A percentile compares a stretch with the other conserved stretches of the same genome.
Conservation (phyloP, 1,140 invertebrate species). For the Microplitis mediator region DNA sequence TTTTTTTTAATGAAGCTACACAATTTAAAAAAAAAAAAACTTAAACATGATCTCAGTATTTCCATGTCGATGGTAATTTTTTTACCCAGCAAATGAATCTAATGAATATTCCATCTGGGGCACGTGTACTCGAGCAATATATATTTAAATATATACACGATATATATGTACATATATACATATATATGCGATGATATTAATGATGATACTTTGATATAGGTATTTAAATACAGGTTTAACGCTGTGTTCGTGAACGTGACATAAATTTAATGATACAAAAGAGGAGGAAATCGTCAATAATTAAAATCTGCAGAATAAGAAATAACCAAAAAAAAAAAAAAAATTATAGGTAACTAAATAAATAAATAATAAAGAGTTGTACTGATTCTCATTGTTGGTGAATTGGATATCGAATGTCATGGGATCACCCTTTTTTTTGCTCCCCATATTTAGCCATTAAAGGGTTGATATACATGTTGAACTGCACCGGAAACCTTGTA, state of each 20-base stretch:
- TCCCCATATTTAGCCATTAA: constrained; percentile 16
- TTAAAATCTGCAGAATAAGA: no score
- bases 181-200: background rate
- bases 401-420: constrained; percentile 30
- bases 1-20: no score
- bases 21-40: no score
- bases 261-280: constrained; percentile 1
- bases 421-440: constrained; percentile 31
- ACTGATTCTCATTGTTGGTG: constrained; percentile 13
- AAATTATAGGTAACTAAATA: background rate
- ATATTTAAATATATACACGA: background rate
- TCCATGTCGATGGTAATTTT: constrained; percentile 1
- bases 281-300: no score
- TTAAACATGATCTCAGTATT: no score
- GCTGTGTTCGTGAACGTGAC: background rate
- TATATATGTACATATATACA: background rate
- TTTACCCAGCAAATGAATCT: background rate
- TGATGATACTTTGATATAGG: no score
- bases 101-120: constrained; percentile 5
- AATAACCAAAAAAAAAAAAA: no score
- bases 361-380: constrained; percentile 24
- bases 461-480: constrained; percentile 25
- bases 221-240: no score
- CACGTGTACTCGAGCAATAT: no score
- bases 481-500: constrained; percentile 24